Evolutionary conservation across 2,888 invertebrate genomes (phyloP).

Genomic region (Euplagia quadripunctaria): DNA sequence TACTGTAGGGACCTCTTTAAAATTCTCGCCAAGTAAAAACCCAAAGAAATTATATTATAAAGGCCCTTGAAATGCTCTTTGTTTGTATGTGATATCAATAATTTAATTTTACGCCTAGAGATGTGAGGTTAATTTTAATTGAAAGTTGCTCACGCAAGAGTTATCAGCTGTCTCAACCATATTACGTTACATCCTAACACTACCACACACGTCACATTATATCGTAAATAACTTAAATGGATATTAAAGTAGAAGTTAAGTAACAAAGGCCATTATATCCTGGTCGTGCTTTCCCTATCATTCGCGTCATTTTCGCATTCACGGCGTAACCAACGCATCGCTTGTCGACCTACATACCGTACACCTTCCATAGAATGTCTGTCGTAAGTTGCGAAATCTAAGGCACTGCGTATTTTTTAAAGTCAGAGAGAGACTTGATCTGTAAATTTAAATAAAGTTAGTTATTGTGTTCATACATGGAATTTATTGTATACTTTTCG

Average conservation of each 20-base stretch:
- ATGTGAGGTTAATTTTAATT: not conserved
- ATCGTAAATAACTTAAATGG: slow-evolving; percentile 28
- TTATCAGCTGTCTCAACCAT: no score
- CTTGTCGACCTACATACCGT: slow-evolving; percentile 53
- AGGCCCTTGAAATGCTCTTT: not conserved
- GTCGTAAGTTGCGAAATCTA: slow-evolving; percentile 42
- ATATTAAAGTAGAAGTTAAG: slow-evolving; percentile 45
- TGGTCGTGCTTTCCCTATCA: slow-evolving; percentile 57
- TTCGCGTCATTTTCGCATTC: slow-evolving; percentile 55
- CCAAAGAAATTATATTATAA: not conserved
- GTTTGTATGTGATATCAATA: not conserved
- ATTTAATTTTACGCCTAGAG: not conserved
- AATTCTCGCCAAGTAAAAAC: not conserved
- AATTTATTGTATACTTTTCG: no score
- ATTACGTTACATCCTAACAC: no score
- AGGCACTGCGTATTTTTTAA: not conserved
- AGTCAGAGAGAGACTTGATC: not conserved
- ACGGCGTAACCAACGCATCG: slow-evolving; percentile 51
- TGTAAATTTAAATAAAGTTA: not conserved
- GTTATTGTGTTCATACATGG: no score
- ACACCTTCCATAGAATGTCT: slow-evolving; percentile 50
- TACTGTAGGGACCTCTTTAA: no score
- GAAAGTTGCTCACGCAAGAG: not conserved
- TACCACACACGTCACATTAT: no score
- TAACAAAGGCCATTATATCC: slow-evolving; percentile 48